A percentile compares a stretch with the other conserved stretches of the same genome.
Evolutionary conservation across 2,797 vertebrate species (phyloP).

Genomic region (Geotria australis): DNA sequence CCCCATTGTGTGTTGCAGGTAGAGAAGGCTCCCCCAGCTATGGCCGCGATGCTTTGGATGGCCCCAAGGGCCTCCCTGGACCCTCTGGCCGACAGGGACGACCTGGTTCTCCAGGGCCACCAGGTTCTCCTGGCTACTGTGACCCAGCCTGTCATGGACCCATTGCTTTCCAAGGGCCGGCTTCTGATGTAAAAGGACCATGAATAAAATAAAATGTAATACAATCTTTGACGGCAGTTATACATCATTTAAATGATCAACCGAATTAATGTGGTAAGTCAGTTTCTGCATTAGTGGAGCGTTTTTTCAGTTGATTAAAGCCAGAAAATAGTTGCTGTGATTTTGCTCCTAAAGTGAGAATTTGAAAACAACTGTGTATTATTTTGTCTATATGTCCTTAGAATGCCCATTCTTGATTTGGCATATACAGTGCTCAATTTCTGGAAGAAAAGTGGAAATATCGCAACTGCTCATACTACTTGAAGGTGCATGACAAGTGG

Average conservation of each 20-base stretch:
- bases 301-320: no score
- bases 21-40: neutral
- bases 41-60: neutral
- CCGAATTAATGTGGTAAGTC: no score
- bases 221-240: no score
- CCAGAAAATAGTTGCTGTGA: no score
- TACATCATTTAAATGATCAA: no score
- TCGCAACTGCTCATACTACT: neutral
- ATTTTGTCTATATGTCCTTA: no score
- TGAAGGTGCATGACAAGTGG: neutral
- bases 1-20: neutral
- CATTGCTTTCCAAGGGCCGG: neutral
- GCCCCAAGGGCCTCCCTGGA: neutral
- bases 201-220: neutral
- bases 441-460: no score
- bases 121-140: neutral
- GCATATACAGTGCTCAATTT: no score
- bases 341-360: no score
- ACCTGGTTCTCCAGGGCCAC: neutral
- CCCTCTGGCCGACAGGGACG: neutral
- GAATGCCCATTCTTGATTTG: no score
- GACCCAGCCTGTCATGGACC: neutral
- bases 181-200: neutral
- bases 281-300: no score
- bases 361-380: no score